A percentile compares a stretch with the other conserved stretches of the same genome.
Evolutionary conservation across 2,113 vertebrate species (phyloP).

Genomic region (Gobiocypris rarus): DNA sequence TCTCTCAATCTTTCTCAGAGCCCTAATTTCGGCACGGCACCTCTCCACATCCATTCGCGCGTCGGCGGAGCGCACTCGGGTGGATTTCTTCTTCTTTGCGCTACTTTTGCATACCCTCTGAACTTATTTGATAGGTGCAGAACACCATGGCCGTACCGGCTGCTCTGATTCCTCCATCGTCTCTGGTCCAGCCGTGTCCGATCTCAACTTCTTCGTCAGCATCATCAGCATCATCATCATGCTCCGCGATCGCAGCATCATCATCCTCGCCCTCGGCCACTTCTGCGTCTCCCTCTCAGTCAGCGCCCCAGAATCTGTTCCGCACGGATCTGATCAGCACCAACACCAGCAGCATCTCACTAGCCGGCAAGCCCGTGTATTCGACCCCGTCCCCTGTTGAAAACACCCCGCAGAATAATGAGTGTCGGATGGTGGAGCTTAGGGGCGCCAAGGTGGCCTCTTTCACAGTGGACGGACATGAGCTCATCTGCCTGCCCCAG

Average conservation of each 20-base stretch:
- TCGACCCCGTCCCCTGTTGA: conserved; percentile 98
- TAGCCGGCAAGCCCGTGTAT: conserved; percentile 91
- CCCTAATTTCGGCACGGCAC: conserved; percentile 69
- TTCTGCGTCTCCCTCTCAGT: conserved; percentile 86
- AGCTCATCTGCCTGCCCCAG: conserved; percentile 98
- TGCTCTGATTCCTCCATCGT: conserved; percentile 90
- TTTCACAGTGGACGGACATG: conserved; percentile 95
- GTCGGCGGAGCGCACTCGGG: conserved; percentile 76
- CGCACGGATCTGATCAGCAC: conserved; percentile 83
- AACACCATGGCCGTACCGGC: conserved; percentile 93
- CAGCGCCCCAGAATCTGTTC: conserved; percentile 84
- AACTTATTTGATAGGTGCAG: conserved; percentile 83
- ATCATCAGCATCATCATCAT: conserved; percentile 76
- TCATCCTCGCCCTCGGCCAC: conserved; percentile 83
- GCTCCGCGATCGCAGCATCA: conserved; percentile 82
- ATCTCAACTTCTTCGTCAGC: conserved; percentile 85
- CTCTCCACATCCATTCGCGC: conserved; percentile 14
- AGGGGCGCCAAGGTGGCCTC: conserved; percentile 96
- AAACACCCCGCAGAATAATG: conserved; percentile 98
- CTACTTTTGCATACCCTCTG: conserved; percentile 74
- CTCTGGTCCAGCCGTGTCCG: conserved; percentile 86
- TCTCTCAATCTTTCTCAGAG: conserved; percentile 74
- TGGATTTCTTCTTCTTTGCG: conserved; percentile 74
- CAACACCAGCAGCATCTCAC: conserved; percentile 80
- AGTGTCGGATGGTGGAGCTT: conserved; percentile 98